Conservation (phyloP, 2,888 invertebrate species). For the Thecophora atra region DNA sequence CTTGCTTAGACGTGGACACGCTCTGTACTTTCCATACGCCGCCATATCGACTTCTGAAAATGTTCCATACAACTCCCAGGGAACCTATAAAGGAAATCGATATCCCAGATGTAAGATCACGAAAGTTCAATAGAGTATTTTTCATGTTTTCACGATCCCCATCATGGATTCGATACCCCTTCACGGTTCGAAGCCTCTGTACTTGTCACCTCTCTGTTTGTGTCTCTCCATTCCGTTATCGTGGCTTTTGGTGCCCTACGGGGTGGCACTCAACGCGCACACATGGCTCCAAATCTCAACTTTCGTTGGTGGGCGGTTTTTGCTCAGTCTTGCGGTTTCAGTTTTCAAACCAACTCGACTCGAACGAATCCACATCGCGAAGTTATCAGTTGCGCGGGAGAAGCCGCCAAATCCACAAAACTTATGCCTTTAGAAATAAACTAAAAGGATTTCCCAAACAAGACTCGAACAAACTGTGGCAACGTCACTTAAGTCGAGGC, state of each 20-base stretch:
- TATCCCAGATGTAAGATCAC: no score
- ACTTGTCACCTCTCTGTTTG: not conserved
- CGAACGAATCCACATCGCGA: slow-evolving; percentile 4
- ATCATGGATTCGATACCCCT: no score
- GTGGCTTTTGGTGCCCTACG: not conserved
- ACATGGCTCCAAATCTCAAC: slow-evolving; percentile 4
- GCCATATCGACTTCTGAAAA: no score
- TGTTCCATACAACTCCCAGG: no score
- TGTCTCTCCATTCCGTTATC: slow-evolving; percentile 23
- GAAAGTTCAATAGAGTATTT: no score
- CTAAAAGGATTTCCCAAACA: not conserved
- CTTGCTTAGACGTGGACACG: no score
- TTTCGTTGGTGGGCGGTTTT: slow-evolving; percentile 31
- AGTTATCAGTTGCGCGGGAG: slow-evolving; percentile 27
- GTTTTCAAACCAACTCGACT: slow-evolving; percentile 2
- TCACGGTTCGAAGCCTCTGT: no score
- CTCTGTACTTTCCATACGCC: no score
- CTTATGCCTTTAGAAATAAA: slow-evolving; percentile 25
- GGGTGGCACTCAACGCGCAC: not conserved
- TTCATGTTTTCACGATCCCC: no score
- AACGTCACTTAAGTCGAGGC: not conserved
- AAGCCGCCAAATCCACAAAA: slow-evolving; percentile 13
- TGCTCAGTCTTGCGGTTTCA: not conserved
- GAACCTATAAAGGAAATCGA: no score
- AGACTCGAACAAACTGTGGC: slow-evolving; percentile 1